A percentile compares a stretch with the other conserved stretches of the same genome.
These are phyloP conservation scores for Cotesia glomerata DNA, from an alignment of 1,140 invertebrate genomes.

Conservation along the genomic window DNA sequence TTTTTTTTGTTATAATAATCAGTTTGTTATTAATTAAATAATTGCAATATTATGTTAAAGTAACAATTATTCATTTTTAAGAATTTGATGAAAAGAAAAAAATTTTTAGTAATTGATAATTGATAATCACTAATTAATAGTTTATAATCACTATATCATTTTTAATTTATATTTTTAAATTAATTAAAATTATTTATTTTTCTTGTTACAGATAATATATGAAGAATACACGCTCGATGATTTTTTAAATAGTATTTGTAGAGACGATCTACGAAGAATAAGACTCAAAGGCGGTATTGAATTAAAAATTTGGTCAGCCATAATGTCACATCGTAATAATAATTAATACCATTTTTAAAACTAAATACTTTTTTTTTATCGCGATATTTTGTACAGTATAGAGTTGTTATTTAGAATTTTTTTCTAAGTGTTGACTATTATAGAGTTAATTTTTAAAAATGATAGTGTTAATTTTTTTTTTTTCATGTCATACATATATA, in stretches of 20 bases:
- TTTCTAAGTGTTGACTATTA: too few species aligned
- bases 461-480: too few species aligned
- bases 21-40: too few species aligned
- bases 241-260: constrained; percentile 74
- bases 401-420: too few species aligned
- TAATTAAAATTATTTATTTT: not conserved
- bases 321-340: constrained; percentile 56
- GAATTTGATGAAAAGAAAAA: too few species aligned
- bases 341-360: not conserved
- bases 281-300: constrained; percentile 71
- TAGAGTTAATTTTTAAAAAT: too few species aligned
- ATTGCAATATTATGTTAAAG: too few species aligned
- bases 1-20: too few species aligned
- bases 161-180: not conserved
- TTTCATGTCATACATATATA: too few species aligned
- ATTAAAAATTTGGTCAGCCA: constrained; percentile 68
- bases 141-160: not conserved
- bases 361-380: not conserved
- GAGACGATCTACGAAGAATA: constrained; percentile 78
- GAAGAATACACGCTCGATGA: constrained; percentile 84
- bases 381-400: not conserved
- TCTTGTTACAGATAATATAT: constrained; percentile 67
- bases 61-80: too few species aligned
- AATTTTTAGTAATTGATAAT: too few species aligned
- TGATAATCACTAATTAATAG: not conserved